phyloP scores from a whole-genome alignment of 1,140 invertebrate genomes.

The Drosophila sp. region DNA sequence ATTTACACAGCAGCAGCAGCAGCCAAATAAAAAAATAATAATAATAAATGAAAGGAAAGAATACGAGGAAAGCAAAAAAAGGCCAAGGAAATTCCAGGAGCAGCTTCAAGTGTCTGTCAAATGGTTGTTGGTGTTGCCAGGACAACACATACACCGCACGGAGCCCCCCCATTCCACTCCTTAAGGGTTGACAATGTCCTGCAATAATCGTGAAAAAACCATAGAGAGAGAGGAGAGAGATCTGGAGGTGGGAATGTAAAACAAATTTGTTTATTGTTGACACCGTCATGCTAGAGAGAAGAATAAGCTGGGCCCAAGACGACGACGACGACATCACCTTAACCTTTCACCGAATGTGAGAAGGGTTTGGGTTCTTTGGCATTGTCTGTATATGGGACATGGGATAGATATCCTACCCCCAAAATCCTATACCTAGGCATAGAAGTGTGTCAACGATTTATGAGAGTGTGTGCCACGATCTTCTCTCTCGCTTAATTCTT shows the following conservation, averaged over 20 bases:
- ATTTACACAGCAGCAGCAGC: conserved; percentile 44
- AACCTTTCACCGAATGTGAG: conserved; percentile 66
- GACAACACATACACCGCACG: conserved; percentile 25
- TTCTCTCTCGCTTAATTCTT: conserved; percentile 25
- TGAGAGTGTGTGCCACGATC: conserved; percentile 59
- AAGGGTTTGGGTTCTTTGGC: conserved; percentile 48
- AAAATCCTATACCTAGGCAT: conserved; percentile 1
- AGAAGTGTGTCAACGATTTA: conserved; percentile 58
- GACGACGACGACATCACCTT: conserved; percentile 58
- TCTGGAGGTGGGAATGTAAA: conserved; percentile 56
- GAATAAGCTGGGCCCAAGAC: conserved; percentile 37
- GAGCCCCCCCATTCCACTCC: conserved; percentile 2
- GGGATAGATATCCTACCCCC: conserved; percentile 13
- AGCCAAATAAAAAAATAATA: conserved; percentile 61
- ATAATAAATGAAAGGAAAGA: conserved; percentile 44
- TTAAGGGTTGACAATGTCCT: conserved; percentile 61
- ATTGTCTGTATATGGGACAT: conserved; percentile 59
- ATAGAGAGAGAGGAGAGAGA: conserved; percentile 26
- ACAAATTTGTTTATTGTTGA: conserved; percentile 78
- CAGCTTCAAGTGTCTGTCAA: conserved; percentile 38
- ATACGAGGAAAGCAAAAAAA: conserved; percentile 10
- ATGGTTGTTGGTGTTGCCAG: conserved; percentile 35
- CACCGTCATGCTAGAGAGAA: conserved; percentile 53
- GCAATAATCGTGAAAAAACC: conserved; percentile 33
- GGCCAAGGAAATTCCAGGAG: conserved; percentile 31